phyloP scores from a whole-genome alignment of 2,797 vertebrate species.

The Catamblyrhynchus diadema region DNA sequence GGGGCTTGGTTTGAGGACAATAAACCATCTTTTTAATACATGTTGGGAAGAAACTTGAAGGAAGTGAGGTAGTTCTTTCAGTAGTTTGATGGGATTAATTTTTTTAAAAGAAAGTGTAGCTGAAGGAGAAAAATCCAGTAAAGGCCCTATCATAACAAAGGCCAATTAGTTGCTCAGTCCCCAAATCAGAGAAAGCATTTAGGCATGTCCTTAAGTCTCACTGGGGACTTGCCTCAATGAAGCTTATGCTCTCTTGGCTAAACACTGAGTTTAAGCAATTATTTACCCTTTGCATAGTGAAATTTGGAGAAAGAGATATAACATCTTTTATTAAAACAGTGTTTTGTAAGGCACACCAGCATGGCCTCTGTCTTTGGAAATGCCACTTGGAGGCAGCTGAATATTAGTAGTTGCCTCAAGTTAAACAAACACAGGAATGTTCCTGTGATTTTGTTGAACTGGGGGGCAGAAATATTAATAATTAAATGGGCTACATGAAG shows the following conservation, averaged over 20 bases:
- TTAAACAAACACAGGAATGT: not conserved
- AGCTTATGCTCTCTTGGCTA: not conserved
- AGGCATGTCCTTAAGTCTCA: not conserved
- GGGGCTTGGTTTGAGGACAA: slow-evolving; percentile 56
- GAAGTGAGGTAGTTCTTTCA: slow-evolving; percentile 23
- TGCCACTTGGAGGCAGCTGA: not conserved
- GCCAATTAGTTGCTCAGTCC: not conserved
- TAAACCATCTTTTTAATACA: slow-evolving; percentile 29
- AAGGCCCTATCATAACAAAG: not conserved
- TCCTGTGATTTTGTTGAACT: not conserved
- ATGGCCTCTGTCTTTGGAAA: not conserved
- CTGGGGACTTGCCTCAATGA: not conserved
- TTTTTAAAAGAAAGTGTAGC: slow-evolving; percentile 21
- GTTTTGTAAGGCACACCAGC: not conserved
- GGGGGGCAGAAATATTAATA: slow-evolving; percentile 3
- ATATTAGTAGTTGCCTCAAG: not conserved
- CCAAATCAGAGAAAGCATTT: not conserved
- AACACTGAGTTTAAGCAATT: slow-evolving; percentile 8
- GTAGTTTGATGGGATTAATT: slow-evolving; percentile 34
- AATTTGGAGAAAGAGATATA: not conserved
- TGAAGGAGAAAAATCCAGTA: not conserved
- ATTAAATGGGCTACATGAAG: not conserved
- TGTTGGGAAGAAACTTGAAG: slow-evolving; percentile 33
- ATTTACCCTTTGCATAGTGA: slow-evolving; percentile 15
- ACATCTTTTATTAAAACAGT: not conserved